Base-by-base conservation (phyloP, 2,888 invertebrate genomes). In the Spialia ferax region DNA sequence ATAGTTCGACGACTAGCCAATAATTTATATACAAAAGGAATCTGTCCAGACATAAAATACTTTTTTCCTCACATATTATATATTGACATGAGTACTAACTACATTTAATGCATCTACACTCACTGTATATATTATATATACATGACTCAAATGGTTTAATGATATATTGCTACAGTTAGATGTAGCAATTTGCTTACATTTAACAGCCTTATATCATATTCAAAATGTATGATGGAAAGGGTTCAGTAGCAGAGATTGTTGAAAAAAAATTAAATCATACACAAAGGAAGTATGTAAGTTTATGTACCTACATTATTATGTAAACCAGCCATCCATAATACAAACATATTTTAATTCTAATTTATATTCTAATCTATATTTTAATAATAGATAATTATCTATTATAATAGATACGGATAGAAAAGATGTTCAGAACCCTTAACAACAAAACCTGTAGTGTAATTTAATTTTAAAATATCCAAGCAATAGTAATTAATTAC, bases 101-200 rank as follows among this genome's bases (percentile, higher is more conserved):
- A 91, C 90, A 90, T 91, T 91, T 89, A 90, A 91, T 91, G 91
- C 89, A 90, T 81, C 83, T 82, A 83, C 83, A 87, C 87, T 88
- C 89, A 86, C 82, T 76, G 63, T 71, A 81, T 79, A 83, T 83
- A 88, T 89, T 79, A 83, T 83, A 88, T 89, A 78, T 88, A 89
- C 87, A 90, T 82, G 81, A 84, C 82, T 84, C 83, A 75, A 69
- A 73, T 54, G 45, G 10, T 45, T 18, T 45, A 38, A 38, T 56
- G 23, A 13, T 50, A 22, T 22, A 22, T 22, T 11, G 7, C 22
- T 22, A 22, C 2, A 50, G 5, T 50, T 38, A 45, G 52, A 26
- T 54, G 54, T 29, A 54, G 50, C 22, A 50, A 7, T 26, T n/a
- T 23, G 29, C 23, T 29, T 26, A 15, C 23, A 50, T 50, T 50